These are phyloP conservation scores for Archips crataeganus DNA, from an alignment of 2,888 invertebrate species.

Conservation along the genomic window DNA sequence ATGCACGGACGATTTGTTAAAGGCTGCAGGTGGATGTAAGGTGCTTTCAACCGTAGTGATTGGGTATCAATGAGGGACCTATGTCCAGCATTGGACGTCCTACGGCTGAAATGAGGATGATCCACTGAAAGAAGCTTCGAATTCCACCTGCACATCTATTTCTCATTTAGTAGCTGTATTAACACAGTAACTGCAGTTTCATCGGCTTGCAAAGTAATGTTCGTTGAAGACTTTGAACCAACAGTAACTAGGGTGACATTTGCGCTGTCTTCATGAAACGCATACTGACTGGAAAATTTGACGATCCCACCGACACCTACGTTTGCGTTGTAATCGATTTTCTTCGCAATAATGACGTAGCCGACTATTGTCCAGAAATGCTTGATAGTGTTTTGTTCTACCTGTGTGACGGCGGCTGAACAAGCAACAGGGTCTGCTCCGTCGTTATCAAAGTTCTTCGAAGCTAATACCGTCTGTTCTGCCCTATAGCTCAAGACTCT, in stretches of 20 bases:
- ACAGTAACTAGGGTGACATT: not conserved
- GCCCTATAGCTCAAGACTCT: not conserved
- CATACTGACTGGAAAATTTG: conserved; percentile 24
- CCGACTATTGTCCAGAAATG: conserved; percentile 26
- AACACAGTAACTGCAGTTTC: conserved; percentile 21
- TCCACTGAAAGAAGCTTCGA: conserved; percentile 5
- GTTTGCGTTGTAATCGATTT: conserved; percentile 29
- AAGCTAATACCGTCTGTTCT: conserved; percentile 5
- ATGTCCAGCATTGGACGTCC: too few relatives aligned
- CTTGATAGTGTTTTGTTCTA: conserved; percentile 21
- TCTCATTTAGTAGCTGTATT: conserved; percentile 23
- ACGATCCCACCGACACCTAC: not conserved
- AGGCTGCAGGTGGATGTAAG: too few relatives aligned
- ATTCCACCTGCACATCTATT: conserved; percentile 36
- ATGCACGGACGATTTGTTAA: too few relatives aligned
- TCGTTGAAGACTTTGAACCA: conserved; percentile 6
- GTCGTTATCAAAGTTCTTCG: conserved; percentile 23
- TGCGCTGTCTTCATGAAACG: conserved; percentile 2
- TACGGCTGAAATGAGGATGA: too few relatives aligned
- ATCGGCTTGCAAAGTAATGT: conserved; percentile 10
- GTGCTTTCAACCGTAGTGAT: too few relatives aligned
- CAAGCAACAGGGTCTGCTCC: conserved; percentile 3
- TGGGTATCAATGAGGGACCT: too few relatives aligned
- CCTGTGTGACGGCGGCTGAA: not conserved
- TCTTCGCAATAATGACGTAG: conserved; percentile 12